Base-by-base conservation (phyloP, 2,113 vertebrate species). In the Solea senegalensis region DNA sequence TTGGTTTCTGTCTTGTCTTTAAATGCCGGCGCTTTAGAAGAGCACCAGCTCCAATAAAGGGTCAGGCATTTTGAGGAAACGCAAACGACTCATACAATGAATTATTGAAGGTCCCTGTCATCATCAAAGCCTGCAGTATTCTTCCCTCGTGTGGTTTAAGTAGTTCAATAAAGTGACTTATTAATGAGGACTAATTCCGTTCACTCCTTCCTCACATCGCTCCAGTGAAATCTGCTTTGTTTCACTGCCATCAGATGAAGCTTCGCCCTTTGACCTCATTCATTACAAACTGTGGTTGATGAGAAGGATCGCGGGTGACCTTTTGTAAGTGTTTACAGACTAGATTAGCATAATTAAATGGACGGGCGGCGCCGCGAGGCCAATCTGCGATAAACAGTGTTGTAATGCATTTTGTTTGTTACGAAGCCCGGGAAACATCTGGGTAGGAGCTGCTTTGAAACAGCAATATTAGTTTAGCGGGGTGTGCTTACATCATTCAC, bases 141-240 rank as follows among this genome's bases (percentile, higher is more conserved):
- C 87, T 86, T 82, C 76, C 82, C 84, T 89, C 84, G 72, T 79
- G 80, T 76, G 84, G 80, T 87, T 91, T 90, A 88, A 92, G 89
- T 83, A 87, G 82, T 87, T 91, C 86, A 89, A 90, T 88, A 89
- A 91, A 86, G 82, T 89, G 51, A 91, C 53, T 91, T 91, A 89
- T 92, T 92, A 90, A 94, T 91, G 85, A 86, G 74, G 70, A 71
- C 79, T 92, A 91, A 93, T 92, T 88, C 88, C 82, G 88, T 77
- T 73, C 21, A 65, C 63, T 84, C 81, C 73, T 58, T 85, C 78
- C 74, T 76, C 75, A 45, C 69, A 78, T 65, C 74, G 41, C 79
- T 72, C 52, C 43, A 72, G 65, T 62, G 69, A 86, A 81, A 21
- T 57, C 44, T 65, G 51, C 70, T 90, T 88, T 86, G 69, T 85